phyloP scores from a whole-genome alignment of 1,140 invertebrate species.

The Bombus soroeensis region DNA sequence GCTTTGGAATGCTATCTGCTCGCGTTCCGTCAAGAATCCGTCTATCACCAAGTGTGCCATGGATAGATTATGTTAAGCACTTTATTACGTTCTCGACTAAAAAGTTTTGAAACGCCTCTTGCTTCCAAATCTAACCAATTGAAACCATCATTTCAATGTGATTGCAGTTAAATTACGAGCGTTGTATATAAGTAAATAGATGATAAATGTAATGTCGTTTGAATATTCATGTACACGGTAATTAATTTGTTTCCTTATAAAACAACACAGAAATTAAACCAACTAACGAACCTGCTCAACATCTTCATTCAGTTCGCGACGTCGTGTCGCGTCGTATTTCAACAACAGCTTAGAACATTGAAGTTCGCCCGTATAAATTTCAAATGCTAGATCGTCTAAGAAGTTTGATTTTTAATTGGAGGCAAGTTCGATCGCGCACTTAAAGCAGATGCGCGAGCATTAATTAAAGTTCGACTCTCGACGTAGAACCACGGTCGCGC shows the following conservation, averaged over 20 bases:
- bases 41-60: constrained; percentile 1
- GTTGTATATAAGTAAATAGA: no score
- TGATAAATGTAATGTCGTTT: no score
- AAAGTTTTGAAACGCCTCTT: no score
- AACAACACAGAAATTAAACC: not conserved
- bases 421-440: no score
- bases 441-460: not conserved
- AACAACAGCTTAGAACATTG: not conserved
- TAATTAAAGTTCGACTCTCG: constrained; percentile 21
- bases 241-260: no score
- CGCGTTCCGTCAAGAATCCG: constrained; percentile 5
- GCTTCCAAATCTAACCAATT: no score
- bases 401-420: not conserved
- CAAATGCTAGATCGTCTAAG: no score
- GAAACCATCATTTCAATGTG: no score
- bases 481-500: not conserved
- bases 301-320: not conserved
- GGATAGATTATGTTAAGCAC: no score
- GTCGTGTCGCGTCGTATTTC: not conserved
- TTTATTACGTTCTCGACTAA: no score
- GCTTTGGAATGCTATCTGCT: not conserved
- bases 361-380: not conserved
- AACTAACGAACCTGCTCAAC: not conserved
- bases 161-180: no score
- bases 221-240: no score